Evolutionary conservation across 92 coral and sea anemone species (phyloP), one percentile per base, ranked within the genome.

Genomic region (Palythoa caribaeorum): DNA sequence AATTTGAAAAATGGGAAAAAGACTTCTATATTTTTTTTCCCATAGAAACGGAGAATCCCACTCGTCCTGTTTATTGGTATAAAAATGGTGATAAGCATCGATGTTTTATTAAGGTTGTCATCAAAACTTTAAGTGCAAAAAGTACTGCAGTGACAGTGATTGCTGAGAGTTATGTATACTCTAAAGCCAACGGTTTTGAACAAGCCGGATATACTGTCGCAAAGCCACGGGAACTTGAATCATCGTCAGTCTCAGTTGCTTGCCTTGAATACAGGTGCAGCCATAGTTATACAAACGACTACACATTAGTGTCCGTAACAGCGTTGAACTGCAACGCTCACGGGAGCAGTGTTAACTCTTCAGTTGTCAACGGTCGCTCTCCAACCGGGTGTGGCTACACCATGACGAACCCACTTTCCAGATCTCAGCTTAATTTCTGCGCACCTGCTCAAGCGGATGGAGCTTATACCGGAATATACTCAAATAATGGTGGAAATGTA

Each of bases 201-300:
- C 28, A 4, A 21, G 72, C 72, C 28, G 72, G 72, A 0, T 66
- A 66, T 38, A 66, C 35, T n/a, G 8, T 66, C 1, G 28, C 35
- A n/a, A 6, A 66, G n/a, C n/a, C 72, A 21, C n/a, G n/a, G n/a
- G n/a, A n/a, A n/a, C n/a, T n/a, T n/a, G n/a, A n/a, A n/a, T n/a
- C n/a, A n/a, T n/a, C n/a, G n/a, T 17, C n/a, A 9, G 9, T 3
- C 0, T 1, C 72, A 66, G 72, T n/a, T 66, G 72, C 28, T 66
- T 66, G 72, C 8, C 72, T 66, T 66, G 72, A 66, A 35, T 66
- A 66, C 72, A 66, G 28, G 37, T 66, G 72, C 28, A 66, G 72
- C 72, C 50, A 28, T 3, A 2, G 11, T 0, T 1, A 1, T 16
- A 19, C n/a, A n/a, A n/a, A n/a, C 21, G 72, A 66, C 37, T 17